phyloP scores from a whole-genome alignment of 2,888 invertebrate genomes.

The Thysanoteuthis rhombus region DNA sequence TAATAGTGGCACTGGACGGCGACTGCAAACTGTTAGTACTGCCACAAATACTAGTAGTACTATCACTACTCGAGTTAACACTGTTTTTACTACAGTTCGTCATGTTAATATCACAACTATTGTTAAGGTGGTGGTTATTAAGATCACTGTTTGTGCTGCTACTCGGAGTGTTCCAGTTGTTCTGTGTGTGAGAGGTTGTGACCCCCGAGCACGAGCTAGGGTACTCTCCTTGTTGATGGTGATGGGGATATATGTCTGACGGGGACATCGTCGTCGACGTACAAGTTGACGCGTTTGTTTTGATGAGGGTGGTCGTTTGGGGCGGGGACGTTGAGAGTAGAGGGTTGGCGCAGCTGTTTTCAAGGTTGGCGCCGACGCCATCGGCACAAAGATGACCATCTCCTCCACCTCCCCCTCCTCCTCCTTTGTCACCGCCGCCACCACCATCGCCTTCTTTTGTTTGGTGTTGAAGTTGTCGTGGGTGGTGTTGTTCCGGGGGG shows the following conservation, averaged over 20 bases:
- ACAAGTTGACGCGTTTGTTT: not conserved
- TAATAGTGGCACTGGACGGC: slow-evolving; percentile 1
- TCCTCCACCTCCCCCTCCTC: not conserved
- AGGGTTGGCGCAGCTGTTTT: not conserved
- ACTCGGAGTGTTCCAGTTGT: not conserved
- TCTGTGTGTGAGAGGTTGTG: no score
- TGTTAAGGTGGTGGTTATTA: not conserved
- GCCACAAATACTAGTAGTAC: not conserved
- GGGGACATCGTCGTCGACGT: not conserved
- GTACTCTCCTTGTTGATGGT: not conserved
- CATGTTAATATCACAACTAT: not conserved
- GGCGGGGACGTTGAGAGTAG: not conserved
- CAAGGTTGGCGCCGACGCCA: not conserved
- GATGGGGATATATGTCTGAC: not conserved
- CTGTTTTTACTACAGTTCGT: not conserved
- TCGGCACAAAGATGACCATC: not conserved
- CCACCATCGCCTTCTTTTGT: slow-evolving; percentile 21
- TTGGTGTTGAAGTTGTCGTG: not conserved
- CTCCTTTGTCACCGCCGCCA: slow-evolving; percentile 16
- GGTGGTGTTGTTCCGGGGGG: slow-evolving; percentile 16
- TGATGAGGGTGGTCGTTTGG: not conserved
- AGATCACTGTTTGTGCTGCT: not conserved
- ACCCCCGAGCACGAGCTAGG: not conserved
- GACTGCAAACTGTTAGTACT: not conserved
- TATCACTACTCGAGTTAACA: not conserved